A percentile compares a stretch with the other conserved stretches of the same genome.
Conservation (phyloP, 2,888 invertebrate genomes). For the Euclidia mi region DNA sequence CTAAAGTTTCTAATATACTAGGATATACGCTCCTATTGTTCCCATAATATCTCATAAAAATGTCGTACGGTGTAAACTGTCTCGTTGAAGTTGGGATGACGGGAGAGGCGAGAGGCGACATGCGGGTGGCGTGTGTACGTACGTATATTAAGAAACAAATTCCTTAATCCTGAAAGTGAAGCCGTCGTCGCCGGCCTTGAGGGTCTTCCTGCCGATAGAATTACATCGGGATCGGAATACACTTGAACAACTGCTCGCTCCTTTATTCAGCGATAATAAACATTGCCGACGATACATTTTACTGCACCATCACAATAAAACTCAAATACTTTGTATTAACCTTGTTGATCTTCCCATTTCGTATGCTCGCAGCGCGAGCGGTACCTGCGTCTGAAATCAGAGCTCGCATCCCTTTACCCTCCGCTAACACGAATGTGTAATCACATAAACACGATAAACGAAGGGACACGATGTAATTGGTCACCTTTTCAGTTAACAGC, state of each 20-base stretch:
- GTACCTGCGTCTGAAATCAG: conserved; percentile 2
- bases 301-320: neutral
- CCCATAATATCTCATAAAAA: conserved; percentile 85
- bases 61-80: conserved; percentile 76
- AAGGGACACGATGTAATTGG: conserved; percentile 38
- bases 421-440: conserved; percentile 11
- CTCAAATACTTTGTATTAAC: too few relatives aligned
- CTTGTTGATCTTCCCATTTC: too few relatives aligned
- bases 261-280: conserved; percentile 19
- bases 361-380: too few relatives aligned
- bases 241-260: conserved; percentile 51
- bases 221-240: conserved; percentile 73
- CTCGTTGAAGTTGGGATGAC: conserved; percentile 63
- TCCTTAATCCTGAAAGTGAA: conserved; percentile 81
- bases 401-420: neutral
- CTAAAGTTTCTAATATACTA: conserved; percentile 87
- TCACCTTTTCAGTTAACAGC: conserved; percentile 38
- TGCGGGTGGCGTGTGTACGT: conserved; percentile 24
- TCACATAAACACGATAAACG: conserved; percentile 29
- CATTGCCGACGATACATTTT: conserved; percentile 1
- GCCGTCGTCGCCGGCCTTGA: conserved; percentile 61
- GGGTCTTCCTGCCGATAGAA: conserved; percentile 77
- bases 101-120: conserved; percentile 28
- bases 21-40: conserved; percentile 82
- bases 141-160: conserved; percentile 73